A percentile compares a stretch with the other conserved stretches of the same genome.
phyloP scores from a whole-genome alignment of 2,888 invertebrate genomes.

The Heteromyza rotundicornis region DNA sequence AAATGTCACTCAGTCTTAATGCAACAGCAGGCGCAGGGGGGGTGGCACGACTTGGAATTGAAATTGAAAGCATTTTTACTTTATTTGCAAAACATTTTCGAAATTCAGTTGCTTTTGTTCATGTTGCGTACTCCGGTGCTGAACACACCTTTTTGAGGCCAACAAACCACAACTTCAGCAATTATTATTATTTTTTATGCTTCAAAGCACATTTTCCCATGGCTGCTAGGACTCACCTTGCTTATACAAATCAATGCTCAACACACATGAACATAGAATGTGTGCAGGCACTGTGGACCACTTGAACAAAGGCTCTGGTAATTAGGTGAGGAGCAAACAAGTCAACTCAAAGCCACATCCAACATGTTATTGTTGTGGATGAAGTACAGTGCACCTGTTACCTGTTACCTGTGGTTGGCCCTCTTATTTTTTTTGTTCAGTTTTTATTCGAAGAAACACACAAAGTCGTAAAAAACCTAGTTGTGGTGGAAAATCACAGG shows the following conservation, averaged over 20 bases:
- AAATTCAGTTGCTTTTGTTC: too few species aligned
- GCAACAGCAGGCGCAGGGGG: background rate
- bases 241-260: background rate
- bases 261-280: background rate
- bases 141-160: too few species aligned
- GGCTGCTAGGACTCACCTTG: background rate
- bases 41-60: background rate
- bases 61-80: background rate
- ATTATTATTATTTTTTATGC: background rate
- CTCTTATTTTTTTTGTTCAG: background rate
- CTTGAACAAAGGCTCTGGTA: background rate
- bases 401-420: too few species aligned
- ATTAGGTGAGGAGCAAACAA: background rate
- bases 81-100: too few species aligned
- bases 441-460: background rate
- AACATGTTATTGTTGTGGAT: background rate
- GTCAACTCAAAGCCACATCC: too few species aligned
- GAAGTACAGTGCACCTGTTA: background rate
- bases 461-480: background rate
- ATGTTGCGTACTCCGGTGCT: too few species aligned
- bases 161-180: background rate
- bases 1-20: slow-evolving; percentile 14
- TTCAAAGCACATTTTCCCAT: background rate
- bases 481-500: background rate
- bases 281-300: background rate